Evolutionary conservation across 2,113 vertebrate genomes (phyloP), one percentile per base, ranked within the genome.

Genomic region (Pholis gunnellus): DNA sequence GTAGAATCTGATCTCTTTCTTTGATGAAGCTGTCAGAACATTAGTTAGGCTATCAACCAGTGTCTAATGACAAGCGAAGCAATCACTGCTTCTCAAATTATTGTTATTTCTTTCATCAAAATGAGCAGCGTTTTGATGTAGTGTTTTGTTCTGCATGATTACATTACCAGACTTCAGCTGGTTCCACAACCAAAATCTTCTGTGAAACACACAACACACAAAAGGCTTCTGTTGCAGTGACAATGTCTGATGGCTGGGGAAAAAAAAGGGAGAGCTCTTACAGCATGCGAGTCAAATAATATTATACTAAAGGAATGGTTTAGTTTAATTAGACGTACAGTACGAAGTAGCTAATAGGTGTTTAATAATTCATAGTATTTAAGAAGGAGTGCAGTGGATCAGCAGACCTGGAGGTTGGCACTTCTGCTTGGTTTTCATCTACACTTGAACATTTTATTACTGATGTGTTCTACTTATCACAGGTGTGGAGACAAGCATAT

Each of bases 331-430:
- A 84, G 78, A 88, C 40, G 70, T 69, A 76, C 67, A 64, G 74
- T 63, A 79, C 50, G 38, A 86, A 69, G 38, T 81, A 88, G 72
- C 83, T 90, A 88, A 91, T 90, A 89, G 77, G 69, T 89, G 83
- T 82, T 93, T 86, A 92, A 93, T 92, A 84, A 93, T 93, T 93
- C 84, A 83, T 83, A 29, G 18, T 74, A 81, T 85, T 82, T 63
- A 84, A 86, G 75, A 86, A 79, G 50, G 75, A 82, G 68, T 66
- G 71, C 86, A 79, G 83, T 56, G 66, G 67, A 85, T 90, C 81
- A 79, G 42, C 6, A 66, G 72, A 76, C 50, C 57, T 63, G 69
- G 14, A 69, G 68, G 73, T 29, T 34, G 15, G 79, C 67, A 67
- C 83, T 82, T 83, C 84, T 73, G 54, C 75, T 72, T 69, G 72